Evolutionary conservation across 2,888 invertebrate species (phyloP), one percentile per base, ranked within the genome.

Genomic region (Cryptocephalus primarius): DNA sequence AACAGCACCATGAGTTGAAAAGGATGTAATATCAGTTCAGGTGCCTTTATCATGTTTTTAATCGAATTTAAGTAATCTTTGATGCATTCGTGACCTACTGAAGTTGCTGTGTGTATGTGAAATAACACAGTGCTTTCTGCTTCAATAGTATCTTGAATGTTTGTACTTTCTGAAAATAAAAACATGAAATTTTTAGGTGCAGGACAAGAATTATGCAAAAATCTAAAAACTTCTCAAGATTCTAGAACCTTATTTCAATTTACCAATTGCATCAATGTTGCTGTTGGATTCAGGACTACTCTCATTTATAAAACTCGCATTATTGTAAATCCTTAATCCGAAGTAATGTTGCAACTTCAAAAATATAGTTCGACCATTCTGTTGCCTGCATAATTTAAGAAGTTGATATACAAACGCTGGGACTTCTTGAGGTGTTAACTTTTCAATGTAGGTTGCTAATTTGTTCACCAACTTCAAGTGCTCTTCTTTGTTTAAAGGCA

Each of bases 381-480:
- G 66, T 45, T 70, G 64, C 41, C 67, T 66, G 55, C 78, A 79
- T 38, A 83, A 67, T 46, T 72, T 77, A n/a, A 85, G 65, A 42
- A 84, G 60, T 56, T 85, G 83, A 66, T 83, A 80, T 0, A 81
- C 75, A 32, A 85, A 68, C 1, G 82, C 76, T 0, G 85, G 85
- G 32, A 85, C 58, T 54, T 80, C 78, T 48, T 80, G 77, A 0
- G 80, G 74, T 6, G 76, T 72, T 44, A 80, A 62, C 42, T 77
- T 75, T 45, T 75, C 72, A 31, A 85, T 66, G 58, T 77, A 74
- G 1, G 74, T 70, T 49, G 80, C 79, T 22, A 85, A 66, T 55
- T 81, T 80, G 56, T 73, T 78, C 2, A 83, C 76, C 1, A 83
- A 76, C 60, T 75, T 72, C 42, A 70, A 68, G 57, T 80, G 80